Evolutionary conservation across 2,888 invertebrate genomes (phyloP), one percentile per base, ranked within the genome.

Genomic region (Heliconius sara): DNA sequence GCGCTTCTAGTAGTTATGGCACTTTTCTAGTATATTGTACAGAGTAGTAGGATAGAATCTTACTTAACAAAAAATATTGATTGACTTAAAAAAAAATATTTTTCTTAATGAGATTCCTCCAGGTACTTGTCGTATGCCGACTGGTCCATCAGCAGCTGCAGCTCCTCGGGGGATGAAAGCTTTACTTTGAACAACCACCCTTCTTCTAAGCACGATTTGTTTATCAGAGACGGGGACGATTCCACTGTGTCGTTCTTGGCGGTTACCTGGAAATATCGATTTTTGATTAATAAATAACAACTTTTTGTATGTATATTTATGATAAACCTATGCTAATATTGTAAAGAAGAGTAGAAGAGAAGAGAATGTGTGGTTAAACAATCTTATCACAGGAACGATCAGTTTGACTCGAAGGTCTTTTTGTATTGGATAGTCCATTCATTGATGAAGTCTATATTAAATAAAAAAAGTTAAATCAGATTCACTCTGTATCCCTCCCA

Each of bases 181-280:
- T 97, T 96, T 77, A 98, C 90, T 89, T 97, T 97, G 91, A 97
- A 98, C 73, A 98, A 92, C 98, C 98, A 98, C 79, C 98, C 98
- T 87, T 98, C 96, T 22, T 97, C 96, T 87, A 97, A 98, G 87
- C 98, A 98, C 0, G 97, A 97, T 80, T 96, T 95, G 92, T 99
- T 99, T 84, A 99, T 97, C 60, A 98, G 93, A 0, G 96, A 96
- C 6, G 98, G 98, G 67, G 96, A 96, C 7, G 96, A 96, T 88
- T 97, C 97, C 1, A 98, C 96, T 7, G 92, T 92, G 30, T 90
- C 90, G 90, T 99, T 99, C 86, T 97, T 97, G 87, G 97, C 97
- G 43, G 96, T 93, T 16, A 99, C 96, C 91, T 95, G 96, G 27
- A 84, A 81, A 27, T 65, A 66, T 27, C 13, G 3, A 6, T 43